Evolutionary conservation across 2,888 invertebrate species (phyloP), one percentile per base, ranked within the genome.

Genomic region (Smittia sp.): DNA sequence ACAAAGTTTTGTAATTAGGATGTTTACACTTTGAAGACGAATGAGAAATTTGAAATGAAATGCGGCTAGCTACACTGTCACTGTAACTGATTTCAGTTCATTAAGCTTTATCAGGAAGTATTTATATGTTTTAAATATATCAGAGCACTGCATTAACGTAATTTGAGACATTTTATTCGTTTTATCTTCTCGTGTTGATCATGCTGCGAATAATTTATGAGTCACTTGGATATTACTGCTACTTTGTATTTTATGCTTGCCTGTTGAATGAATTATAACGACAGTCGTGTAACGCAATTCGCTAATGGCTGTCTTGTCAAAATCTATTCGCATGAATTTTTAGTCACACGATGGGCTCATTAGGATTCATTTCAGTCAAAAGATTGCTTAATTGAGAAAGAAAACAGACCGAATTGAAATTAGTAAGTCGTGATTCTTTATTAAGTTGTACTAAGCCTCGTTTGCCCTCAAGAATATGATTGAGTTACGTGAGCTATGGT

Each of bases 1-100:
- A 68, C 22, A 41, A n/a, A 68, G 41, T 68, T 68, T 41, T 68
- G 68, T 68, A 68, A 68, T 68, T 68, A 68, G 68, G 24, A 38
- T 68, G 68, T 46, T 68, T 38, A 68, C 68, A 68, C 68, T 41
- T 67, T 68, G 7, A 22, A 58, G 58, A 13, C 15, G 46, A n/a
- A 46, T n/a, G 15, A 46, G 46, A n/a, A 46, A 15, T 46, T n/a
- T 46, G 58, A 58, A 7, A 22, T 58, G 3, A 15, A 46, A 46
- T 11, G 58, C 58, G 6, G 38, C 38, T 38, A 9, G 6, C 11
- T 38, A 58, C 58, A 46, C 3, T 46, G 46, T 58, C 58, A 58
- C 13, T 22, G 3, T 2, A 58, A 22, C 1, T n/a, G 18, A 22
- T 13, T 58, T 58, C 20, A 54, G 54, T 24, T 69, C 69, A 69